Evolutionary conservation across 1,140 invertebrate species (phyloP), one percentile per base, ranked within the genome.

Genomic region (Drosophila mauritiana): DNA sequence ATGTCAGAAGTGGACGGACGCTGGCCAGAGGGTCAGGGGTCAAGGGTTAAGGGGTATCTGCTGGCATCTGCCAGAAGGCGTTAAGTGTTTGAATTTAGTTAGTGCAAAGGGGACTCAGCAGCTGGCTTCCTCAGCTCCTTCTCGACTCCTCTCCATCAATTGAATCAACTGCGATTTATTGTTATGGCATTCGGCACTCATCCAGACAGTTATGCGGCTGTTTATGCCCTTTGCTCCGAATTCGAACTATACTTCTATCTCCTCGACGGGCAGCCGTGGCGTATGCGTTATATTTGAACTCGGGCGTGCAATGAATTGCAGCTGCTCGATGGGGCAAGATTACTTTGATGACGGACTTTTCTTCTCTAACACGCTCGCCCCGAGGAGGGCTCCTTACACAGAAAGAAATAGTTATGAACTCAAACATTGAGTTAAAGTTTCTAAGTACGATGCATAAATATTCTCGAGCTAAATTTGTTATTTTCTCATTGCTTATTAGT

Each of bases 81-180:
- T 57, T 70, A 72, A 72, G 68, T 72, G 68, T 70, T 72, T 57
- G 65, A 70, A 72, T 72, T 72, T 70, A 72, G 68, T 72, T 70
- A 70, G 67, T 49, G 64, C 36, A 49, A 48, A 57, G 37, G 43
- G 67, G 27, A 69, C 49, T 49, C 42, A 2, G 20, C 20, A 8
- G 31, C 31, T 25, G 34, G 20, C 56, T 43, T 54, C 39, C 13
- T 17, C 15, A 6, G 43, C 10, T 12, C n/a, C 12, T n/a, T n/a
- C 5, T 43, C 13, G 8, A 8, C 4, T 20, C 15, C 10, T 4
- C 34, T 27, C 22, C 68, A 57, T 70, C 68, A 70, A 72, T 72
- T 73, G 67, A 59, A 59, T 73, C 58, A 45, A 59, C 69, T 73
- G 69, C 69, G 69, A 73, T 73, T 73, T 73, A 73, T 73, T 73